Conservation (phyloP, 2,888 invertebrate genomes). For the Ophioninae sp. region DNA sequence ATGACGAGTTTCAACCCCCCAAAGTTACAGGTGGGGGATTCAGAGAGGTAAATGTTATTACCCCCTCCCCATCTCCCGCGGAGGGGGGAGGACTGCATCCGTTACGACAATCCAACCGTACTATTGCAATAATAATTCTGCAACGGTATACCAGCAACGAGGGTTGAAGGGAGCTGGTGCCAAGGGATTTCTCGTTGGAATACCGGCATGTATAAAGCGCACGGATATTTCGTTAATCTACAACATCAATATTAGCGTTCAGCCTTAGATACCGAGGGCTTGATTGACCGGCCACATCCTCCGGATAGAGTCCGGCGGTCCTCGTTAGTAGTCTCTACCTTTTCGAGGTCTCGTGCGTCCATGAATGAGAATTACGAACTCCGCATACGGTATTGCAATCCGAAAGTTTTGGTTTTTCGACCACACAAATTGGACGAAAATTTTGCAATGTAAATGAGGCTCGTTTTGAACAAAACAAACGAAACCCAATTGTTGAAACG, state of each 20-base stretch:
- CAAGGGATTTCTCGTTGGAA: slow-evolving; percentile 22
- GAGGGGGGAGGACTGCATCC: slow-evolving; percentile 7
- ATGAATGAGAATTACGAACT: slow-evolving; percentile 9
- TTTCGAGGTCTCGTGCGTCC: background rate
- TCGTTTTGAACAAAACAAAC: too few species aligned
- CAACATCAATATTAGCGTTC: slow-evolving; percentile 72
- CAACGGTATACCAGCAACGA: slow-evolving; percentile 5
- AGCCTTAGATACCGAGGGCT: slow-evolving; percentile 70
- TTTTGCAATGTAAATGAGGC: too few species aligned
- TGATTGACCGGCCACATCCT: slow-evolving; percentile 68
- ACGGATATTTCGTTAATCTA: slow-evolving; percentile 69
- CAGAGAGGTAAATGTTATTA: too few species aligned
- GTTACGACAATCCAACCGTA: slow-evolving; percentile 27
- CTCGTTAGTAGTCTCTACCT: slow-evolving; percentile 31
- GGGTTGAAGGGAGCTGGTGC: background rate
- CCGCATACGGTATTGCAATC: background rate
- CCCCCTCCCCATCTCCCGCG: background rate
- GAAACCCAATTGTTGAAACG: too few species aligned
- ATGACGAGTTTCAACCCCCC: too few species aligned
- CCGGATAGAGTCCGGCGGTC: background rate
- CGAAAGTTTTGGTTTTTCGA: background rate
- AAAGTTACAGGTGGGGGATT: too few species aligned
- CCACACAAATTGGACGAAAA: too few species aligned
- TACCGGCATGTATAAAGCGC: slow-evolving; percentile 51
- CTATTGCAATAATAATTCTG: slow-evolving; percentile 50